Evolutionary conservation across 1,140 invertebrate genomes (phyloP), one percentile per base, ranked within the genome.

Genomic region (Holotrichia oblita): DNA sequence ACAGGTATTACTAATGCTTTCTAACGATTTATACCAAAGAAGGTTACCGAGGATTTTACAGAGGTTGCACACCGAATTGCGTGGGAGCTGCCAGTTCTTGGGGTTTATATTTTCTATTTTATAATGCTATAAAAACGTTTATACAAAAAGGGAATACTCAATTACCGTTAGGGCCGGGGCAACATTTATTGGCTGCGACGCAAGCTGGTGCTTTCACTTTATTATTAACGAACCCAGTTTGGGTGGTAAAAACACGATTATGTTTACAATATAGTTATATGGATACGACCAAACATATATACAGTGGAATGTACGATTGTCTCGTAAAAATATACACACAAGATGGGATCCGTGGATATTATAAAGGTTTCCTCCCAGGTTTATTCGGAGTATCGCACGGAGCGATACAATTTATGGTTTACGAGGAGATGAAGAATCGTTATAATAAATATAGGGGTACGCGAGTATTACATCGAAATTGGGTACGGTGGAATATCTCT

Each of bases 51-150:
- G 98, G 98, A 8, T 89, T 99, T 14, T 99, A 99, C 87, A 92
- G 96, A 88, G 98, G 99, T 79, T 93, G 98, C 12, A 92, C 94
- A 20, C 96, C 98, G 0, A 99, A 99, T 88, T 91, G 98, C n/a
- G 93, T 96, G 91, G 98, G 98, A 77, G 97, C 98, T 8, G 97
- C 97, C 0, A 90, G 94, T 61, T 95, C 98, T 0, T 99, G 99
- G 99, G 99, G 98, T 10, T 92, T 98, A 72, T 99, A 99, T 88
- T 99, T 99, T 87, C 91, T 99, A 81, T 97, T 99, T 87, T 99
- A 99, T 86, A 98, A 98, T 87, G 91, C 92, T 55, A 94, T 98
- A 79, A 99, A 99, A 88, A 93, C 92, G 77, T 95, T 92, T 89
- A 94, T 96, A 83, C 94, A 96, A 89, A 92, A 92, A 40, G 94